phyloP scores from a whole-genome alignment of 2,113 vertebrate species.

The Albula goreensis region DNA sequence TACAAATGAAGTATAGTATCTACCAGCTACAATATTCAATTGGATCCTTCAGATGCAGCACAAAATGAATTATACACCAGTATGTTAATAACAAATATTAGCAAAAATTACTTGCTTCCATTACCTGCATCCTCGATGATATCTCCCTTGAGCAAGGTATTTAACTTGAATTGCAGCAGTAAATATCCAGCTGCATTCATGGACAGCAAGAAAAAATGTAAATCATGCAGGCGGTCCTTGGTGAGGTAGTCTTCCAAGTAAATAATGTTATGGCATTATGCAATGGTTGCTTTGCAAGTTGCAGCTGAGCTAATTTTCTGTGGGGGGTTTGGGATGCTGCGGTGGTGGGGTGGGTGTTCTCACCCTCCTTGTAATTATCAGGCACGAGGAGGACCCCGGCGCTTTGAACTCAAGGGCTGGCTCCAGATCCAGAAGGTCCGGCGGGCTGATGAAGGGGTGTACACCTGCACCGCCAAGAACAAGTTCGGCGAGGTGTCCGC shows the following conservation, averaged over 20 bases:
- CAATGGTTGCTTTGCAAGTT: not conserved
- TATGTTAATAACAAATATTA: not conserved
- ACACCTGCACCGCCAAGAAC: constrained; percentile 55
- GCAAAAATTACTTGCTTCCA: not conserved
- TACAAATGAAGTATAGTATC: not conserved
- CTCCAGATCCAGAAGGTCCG: constrained; percentile 52
- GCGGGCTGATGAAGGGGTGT: constrained; percentile 48
- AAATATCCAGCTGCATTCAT: not conserved
- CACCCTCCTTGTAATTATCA: constrained; percentile 43
- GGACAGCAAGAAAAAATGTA: not conserved
- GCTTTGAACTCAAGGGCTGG: constrained; percentile 54
- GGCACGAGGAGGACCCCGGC: constrained; percentile 50
- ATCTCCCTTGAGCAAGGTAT: not conserved
- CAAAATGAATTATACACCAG: not conserved
- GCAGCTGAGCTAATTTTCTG: not conserved
- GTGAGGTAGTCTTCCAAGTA: not conserved
- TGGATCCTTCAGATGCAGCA: not conserved
- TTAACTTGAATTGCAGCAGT: not conserved
- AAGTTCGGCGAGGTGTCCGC: constrained; percentile 52
- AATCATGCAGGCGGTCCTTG: not conserved
- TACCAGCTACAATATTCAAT: not conserved
- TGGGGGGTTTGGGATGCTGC: not conserved
- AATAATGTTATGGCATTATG: not conserved
- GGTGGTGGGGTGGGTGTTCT: not conserved
- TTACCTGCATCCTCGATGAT: not conserved